Evolutionary conservation across 2,888 invertebrate species (phyloP).

Genomic region (Bembecia ichneumoniformis): DNA sequence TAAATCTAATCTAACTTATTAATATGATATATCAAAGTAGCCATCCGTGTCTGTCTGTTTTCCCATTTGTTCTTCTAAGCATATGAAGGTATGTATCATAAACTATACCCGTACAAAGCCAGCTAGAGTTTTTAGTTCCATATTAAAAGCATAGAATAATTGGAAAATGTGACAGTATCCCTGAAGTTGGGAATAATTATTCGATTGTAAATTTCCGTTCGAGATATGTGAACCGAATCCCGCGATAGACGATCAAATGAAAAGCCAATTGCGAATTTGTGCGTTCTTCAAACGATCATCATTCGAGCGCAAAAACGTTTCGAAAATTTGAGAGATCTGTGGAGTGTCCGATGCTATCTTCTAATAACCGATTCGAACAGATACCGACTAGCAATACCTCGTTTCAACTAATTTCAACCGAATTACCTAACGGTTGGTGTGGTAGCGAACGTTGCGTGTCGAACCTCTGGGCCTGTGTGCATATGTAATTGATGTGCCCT

Average conservation of each 20-base stretch:
- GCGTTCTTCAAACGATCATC: conserved; percentile 17
- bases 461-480: conserved; percentile 35
- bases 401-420: conserved; percentile 26
- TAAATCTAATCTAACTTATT: no score
- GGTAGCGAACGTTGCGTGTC: conserved; percentile 34
- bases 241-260: conserved; percentile 15
- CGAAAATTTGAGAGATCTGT: conserved; percentile 12
- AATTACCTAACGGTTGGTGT: conserved; percentile 29
- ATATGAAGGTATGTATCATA: no score
- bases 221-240: background rate
- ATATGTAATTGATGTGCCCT: conserved; percentile 48
- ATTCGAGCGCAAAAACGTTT: conserved; percentile 23
- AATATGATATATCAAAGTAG: no score
- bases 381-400: conserved; percentile 30
- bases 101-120: no score
- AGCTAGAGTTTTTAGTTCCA: no score
- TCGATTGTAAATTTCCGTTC: background rate
- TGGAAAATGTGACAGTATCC: no score
- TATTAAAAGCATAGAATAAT: no score
- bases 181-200: background rate
- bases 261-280: conserved; percentile 18
- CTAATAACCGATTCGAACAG: conserved; percentile 23
- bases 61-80: no score
- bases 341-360: conserved; percentile 16
- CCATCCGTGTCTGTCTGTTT: no score